Conservation (phyloP, 1,140 invertebrate genomes). For the Drosophila biarmipes region DNA sequence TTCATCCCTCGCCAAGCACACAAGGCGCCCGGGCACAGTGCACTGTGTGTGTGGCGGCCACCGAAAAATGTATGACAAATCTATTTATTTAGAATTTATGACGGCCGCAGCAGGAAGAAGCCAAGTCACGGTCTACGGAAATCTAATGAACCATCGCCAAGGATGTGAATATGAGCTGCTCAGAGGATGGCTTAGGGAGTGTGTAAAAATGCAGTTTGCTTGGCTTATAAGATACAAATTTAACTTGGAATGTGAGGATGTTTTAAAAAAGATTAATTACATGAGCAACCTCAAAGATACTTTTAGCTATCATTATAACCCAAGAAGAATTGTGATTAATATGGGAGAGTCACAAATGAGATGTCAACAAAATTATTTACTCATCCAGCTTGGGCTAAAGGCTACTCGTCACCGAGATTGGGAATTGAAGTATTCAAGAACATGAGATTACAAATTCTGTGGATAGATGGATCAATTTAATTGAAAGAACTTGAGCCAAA, state of each 20-base stretch:
- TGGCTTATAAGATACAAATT: not conserved
- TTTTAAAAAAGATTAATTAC: not conserved
- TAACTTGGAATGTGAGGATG: not conserved
- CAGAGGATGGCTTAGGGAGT: not conserved
- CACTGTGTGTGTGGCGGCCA: constrained; percentile 26
- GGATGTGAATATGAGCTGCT: constrained; percentile 19
- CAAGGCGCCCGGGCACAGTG: not conserved
- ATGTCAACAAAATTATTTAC: too few species aligned
- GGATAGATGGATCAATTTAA: too few species aligned
- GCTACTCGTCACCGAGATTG: too few species aligned
- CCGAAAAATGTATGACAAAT: constrained; percentile 72
- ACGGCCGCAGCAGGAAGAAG: constrained; percentile 47
- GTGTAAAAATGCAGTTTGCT: constrained; percentile 6
- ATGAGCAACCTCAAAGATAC: too few species aligned
- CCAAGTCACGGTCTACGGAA: constrained; percentile 43
- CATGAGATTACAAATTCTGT: too few species aligned
- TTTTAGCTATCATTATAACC: too few species aligned
- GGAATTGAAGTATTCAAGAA: too few species aligned
- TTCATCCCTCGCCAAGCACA: constrained; percentile 34
- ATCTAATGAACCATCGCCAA: constrained; percentile 59
- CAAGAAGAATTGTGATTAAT: too few species aligned
- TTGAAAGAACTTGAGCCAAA: too few species aligned
- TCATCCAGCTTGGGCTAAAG: too few species aligned
- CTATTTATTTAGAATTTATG: constrained; percentile 77
- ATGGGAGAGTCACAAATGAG: too few species aligned